phyloP scores from a whole-genome alignment of 2,797 vertebrate genomes.

The Halcyon smyrnensis region DNA sequence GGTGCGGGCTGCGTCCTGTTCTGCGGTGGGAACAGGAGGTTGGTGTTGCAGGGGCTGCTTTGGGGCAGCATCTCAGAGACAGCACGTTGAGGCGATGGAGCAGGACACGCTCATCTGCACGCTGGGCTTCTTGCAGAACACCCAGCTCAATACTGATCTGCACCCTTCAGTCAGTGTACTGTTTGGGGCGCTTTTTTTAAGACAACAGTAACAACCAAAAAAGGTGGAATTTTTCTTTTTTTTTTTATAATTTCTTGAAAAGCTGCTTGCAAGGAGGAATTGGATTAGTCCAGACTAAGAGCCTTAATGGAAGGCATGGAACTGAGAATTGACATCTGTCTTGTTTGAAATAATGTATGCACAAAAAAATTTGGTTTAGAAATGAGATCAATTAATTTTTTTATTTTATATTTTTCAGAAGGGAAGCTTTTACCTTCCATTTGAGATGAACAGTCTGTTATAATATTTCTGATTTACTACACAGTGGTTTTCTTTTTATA shows the following conservation, averaged over 20 bases:
- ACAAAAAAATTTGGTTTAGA: neutral
- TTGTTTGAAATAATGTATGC: neutral
- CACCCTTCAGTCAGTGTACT: neutral
- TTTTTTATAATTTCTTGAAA: neutral
- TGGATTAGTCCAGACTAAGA: neutral
- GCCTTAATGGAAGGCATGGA: neutral
- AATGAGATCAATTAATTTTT: neutral
- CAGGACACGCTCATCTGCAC: neutral
- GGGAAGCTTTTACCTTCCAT: neutral
- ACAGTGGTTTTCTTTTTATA: neutral
- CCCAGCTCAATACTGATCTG: neutral
- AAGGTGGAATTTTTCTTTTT: neutral
- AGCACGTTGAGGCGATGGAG: neutral
- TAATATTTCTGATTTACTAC: neutral
- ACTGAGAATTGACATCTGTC: neutral
- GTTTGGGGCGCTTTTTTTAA: neutral
- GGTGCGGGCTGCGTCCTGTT: neutral
- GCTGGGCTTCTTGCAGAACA: neutral
- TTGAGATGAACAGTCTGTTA: neutral
- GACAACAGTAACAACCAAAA: neutral
- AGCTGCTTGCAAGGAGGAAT: neutral
- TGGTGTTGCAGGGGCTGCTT: neutral
- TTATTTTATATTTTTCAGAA: neutral
- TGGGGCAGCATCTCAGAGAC: neutral
- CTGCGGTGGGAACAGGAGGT: neutral